A percentile compares a stretch with the other conserved stretches of the same genome.
phyloP scores from a whole-genome alignment of 1,140 invertebrate genomes.

The Diorhabda elongata region DNA sequence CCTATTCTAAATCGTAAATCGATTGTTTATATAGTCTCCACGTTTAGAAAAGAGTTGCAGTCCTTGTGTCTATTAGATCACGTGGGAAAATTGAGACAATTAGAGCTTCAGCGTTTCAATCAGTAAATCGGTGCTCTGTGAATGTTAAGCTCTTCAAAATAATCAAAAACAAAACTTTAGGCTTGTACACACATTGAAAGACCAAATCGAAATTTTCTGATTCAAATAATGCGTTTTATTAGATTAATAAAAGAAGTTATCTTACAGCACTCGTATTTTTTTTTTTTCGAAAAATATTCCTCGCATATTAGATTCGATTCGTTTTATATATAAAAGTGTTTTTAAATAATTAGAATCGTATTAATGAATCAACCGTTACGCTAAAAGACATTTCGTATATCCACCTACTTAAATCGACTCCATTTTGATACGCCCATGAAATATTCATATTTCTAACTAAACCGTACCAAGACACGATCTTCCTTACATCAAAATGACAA shows the following conservation, averaged over 20 bases:
- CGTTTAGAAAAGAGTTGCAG: too few species aligned
- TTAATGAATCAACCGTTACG: background rate
- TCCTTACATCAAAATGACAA: constrained; percentile 34
- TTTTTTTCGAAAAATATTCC: background rate
- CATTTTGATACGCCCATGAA: constrained; percentile 9
- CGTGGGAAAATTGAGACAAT: too few species aligned
- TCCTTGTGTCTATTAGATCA: too few species aligned
- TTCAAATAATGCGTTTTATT: background rate
- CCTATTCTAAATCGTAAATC: too few species aligned
- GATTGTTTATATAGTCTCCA: too few species aligned
- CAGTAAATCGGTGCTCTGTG: too few species aligned
- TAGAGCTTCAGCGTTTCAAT: too few species aligned
- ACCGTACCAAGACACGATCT: constrained; percentile 42
- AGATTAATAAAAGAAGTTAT: background rate
- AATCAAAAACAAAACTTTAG: too few species aligned
- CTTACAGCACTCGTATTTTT: background rate
- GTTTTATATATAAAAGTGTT: background rate
- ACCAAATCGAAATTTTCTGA: too few species aligned
- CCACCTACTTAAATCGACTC: constrained; percentile 24
- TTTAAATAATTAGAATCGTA: background rate
- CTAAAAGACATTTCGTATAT: background rate
- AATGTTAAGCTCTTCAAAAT: too few species aligned
- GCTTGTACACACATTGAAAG: too few species aligned
- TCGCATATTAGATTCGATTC: background rate
- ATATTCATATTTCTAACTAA: constrained; percentile 7